Evolutionary conservation across 2,797 vertebrate species (phyloP).

Genomic region (Smutsia temminckii): DNA sequence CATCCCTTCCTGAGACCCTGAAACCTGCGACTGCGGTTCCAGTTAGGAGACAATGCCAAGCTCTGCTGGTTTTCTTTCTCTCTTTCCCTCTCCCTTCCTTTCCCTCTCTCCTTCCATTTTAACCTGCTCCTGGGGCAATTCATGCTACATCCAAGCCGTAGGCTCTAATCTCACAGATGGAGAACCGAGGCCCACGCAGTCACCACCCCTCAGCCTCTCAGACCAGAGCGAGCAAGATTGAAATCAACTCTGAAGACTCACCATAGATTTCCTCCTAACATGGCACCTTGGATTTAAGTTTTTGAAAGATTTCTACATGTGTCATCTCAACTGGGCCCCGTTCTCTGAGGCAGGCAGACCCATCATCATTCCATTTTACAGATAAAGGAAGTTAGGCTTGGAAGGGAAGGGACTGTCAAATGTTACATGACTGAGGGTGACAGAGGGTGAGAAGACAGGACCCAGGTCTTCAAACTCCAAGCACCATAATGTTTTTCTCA

Average conservation of each 20-base stretch:
- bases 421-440: not conserved
- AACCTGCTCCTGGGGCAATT: not conserved
- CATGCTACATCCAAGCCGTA: not conserved
- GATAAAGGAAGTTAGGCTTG: not conserved
- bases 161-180: not conserved
- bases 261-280: not conserved
- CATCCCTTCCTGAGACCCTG: slow-evolving; percentile 53
- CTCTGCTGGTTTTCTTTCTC: not conserved
- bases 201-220: not conserved
- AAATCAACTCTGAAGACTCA: not conserved
- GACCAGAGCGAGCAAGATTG: not conserved
- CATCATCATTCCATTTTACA: not conserved
- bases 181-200: not conserved
- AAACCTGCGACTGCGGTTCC: slow-evolving; percentile 54
- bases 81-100: not conserved
- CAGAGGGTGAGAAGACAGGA: not conserved
- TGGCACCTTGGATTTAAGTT: not conserved
- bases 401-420: not conserved
- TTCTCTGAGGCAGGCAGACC: not conserved
- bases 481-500: not conserved
- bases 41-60: not conserved
- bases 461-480: not conserved
- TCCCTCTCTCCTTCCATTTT: not conserved
- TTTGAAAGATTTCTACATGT: not conserved
- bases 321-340: not conserved